Base-by-base conservation (phyloP, 2,113 vertebrate genomes). In the Paradoxurus hermaphroditus region DNA sequence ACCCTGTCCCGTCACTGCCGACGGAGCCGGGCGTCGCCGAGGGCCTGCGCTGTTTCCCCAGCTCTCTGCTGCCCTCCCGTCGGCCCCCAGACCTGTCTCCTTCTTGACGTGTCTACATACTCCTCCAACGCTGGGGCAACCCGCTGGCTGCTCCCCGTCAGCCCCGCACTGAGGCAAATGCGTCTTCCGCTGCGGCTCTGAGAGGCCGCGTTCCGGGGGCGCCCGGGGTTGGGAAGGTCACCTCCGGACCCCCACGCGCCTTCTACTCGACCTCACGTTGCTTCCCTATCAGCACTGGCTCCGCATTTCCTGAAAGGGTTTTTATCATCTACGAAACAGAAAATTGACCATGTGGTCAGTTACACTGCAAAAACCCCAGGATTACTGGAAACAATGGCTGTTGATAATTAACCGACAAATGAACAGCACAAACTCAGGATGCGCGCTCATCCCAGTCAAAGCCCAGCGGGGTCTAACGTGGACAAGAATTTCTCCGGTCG, bases 311-410 rank as follows among this genome's bases (percentile, higher is more conserved):
- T 84, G 85, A 25, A 46, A 68, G 27, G 46, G 25, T 23, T 44
- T 82, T 86, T 36, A 82, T 81, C 79, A 83, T 63, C 89, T 84
- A 95, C 23, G 41, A 92, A 94, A 91, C 0, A 49, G 84, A 49
- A 95, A 68, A 53, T 68, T 59, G 44, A 84, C 27, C 23, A 6
- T 14, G 36, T 34, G 46, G 81, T 86, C 63, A 34, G 34, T 53
- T 62, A 56, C 18, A 16, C 2, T 63, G 41, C 77, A 36, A 89
- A 86, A 75, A 39, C 7, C 51, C 56, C 56, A 51, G 34, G 44
- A 72, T 53, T 56, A 90, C 90, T 36, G 51, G 51, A 34, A 82
- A 82, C 81, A 46, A 82, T 29, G 19, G 65, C 4, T 72, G 77
- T 0, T 83, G 86, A 75, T 49, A 49, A 81, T 90, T 53, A 68